Evolutionary conservation across 2,113 vertebrate species (phyloP).

Genomic region (Phalacrocorax brasilianus): DNA sequence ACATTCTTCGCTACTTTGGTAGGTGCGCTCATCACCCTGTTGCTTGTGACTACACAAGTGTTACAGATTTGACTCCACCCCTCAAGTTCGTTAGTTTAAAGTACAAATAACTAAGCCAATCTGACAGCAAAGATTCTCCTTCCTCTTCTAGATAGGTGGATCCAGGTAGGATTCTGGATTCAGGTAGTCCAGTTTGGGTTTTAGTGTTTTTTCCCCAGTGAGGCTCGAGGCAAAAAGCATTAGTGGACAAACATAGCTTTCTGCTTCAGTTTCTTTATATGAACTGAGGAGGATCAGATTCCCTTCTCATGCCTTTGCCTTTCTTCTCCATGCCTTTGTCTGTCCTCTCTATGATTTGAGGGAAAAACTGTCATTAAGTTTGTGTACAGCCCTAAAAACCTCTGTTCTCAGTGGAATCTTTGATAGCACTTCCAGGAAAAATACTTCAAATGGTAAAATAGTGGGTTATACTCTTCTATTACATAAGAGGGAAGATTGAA

Average conservation of each 20-base stretch:
- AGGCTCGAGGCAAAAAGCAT: not conserved
- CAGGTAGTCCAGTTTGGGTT: not conserved
- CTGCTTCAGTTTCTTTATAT: not conserved
- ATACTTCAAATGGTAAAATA: not conserved
- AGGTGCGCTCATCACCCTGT: fast-evolving
- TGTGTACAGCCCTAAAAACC: not conserved
- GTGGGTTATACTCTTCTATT: not conserved
- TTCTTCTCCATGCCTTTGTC: not conserved
- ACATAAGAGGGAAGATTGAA: not conserved
- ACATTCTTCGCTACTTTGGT: not conserved
- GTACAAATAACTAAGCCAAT: not conserved
- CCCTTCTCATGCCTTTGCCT: not conserved
- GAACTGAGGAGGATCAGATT: not conserved
- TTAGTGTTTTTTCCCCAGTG: fast-evolving
- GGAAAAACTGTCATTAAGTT: not conserved
- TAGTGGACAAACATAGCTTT: not conserved
- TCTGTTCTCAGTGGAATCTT: not conserved
- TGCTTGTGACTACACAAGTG: not conserved
- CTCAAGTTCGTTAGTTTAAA: not conserved
- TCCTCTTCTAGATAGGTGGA: not conserved
- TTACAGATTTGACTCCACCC: not conserved
- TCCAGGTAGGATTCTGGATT: not conserved
- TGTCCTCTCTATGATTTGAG: not conserved
- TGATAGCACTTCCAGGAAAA: not conserved
- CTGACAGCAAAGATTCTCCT: not conserved